These are phyloP conservation scores for Poicephalus gulielmi DNA, from an alignment of 2,113 vertebrate species.

Conservation along the genomic window DNA sequence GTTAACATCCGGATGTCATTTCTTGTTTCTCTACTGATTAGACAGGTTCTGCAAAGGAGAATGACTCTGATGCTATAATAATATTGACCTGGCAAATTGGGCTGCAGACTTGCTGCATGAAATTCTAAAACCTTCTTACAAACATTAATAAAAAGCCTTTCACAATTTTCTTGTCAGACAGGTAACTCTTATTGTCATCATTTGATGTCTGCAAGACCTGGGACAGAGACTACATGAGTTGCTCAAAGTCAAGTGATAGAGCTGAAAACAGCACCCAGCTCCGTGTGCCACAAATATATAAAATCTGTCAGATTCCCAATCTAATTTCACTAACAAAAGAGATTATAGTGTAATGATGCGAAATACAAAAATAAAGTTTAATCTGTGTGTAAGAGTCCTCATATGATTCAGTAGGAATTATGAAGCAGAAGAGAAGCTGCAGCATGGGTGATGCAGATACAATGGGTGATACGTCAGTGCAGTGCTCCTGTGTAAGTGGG, in stretches of 20 bases:
- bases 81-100: background rate
- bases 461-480: background rate
- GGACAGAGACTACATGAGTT: background rate
- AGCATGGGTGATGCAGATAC: background rate
- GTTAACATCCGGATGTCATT: background rate
- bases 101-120: background rate
- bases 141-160: slow-evolving; percentile 3
- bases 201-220: background rate
- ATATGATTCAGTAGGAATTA: background rate
- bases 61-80: background rate
- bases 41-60: background rate
- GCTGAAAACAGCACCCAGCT: background rate
- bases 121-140: background rate
- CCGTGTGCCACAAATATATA: background rate
- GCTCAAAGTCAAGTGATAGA: background rate
- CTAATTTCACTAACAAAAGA: background rate
- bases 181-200: background rate
- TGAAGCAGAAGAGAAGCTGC: background rate
- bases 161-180: background rate
- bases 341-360: background rate
- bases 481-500: background rate
- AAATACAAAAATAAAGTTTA: background rate
- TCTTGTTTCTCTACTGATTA: background rate
- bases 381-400: background rate
- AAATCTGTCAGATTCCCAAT: background rate